Conservation (phyloP, 2,888 invertebrate species). For the Chromoteleia sp. region DNA sequence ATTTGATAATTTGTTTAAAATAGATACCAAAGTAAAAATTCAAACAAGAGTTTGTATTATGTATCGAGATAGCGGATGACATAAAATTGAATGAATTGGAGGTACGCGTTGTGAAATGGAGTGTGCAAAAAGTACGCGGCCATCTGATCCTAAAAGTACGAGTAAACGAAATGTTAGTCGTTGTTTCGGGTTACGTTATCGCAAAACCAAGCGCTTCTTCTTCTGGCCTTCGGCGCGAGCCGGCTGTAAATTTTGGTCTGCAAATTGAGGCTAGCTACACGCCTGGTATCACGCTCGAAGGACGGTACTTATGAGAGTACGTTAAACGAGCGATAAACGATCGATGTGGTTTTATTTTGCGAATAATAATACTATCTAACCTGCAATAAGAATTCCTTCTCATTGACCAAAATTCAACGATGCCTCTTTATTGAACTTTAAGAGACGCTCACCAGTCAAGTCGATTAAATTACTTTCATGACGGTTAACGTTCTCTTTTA, state of each 20-base stretch:
- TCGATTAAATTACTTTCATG: too few species aligned
- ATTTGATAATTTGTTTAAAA: too few species aligned
- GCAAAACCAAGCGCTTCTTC: conserved; percentile 55
- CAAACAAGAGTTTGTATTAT: too few species aligned
- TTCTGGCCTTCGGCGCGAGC: conserved; percentile 55
- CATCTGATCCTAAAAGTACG: conserved; percentile 42
- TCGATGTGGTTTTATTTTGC: conserved; percentile 60
- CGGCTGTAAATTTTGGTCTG: conserved; percentile 68
- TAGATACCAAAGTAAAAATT: too few species aligned
- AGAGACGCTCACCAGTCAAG: background rate
- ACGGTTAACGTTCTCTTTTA: too few species aligned
- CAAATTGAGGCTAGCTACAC: conserved; percentile 55
- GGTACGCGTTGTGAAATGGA: conserved; percentile 37
- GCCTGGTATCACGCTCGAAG: conserved; percentile 47
- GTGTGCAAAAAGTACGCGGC: conserved; percentile 43
- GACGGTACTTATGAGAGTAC: conserved; percentile 58
- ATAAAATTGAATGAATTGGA: conserved; percentile 38
- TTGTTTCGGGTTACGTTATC: conserved; percentile 57
- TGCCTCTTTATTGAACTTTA: background rate
- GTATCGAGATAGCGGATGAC: background rate
- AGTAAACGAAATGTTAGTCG: conserved; percentile 46
- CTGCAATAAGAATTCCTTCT: conserved; percentile 5
- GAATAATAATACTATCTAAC: conserved; percentile 31
- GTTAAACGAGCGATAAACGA: conserved; percentile 63
- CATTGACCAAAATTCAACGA: conserved; percentile 1